Evolutionary conservation across 2,888 invertebrate genomes (phyloP).

Genomic region (Leptarthrus brevirostris): DNA sequence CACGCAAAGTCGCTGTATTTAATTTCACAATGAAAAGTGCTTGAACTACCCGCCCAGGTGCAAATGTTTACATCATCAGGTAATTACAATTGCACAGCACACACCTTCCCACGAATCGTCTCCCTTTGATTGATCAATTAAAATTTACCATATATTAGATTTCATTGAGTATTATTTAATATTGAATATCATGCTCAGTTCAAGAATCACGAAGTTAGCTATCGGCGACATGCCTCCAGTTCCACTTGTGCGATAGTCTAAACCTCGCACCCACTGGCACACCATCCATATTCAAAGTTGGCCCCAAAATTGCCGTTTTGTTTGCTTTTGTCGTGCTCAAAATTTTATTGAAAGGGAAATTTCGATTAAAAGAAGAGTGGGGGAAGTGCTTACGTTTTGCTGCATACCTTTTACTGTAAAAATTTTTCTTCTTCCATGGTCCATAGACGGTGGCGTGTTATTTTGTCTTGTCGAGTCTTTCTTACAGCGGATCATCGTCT

Average conservation of each 20-base stretch:
- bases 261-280: not conserved
- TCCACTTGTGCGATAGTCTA: too few relatives aligned
- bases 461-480: constrained; percentile 20
- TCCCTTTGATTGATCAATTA: constrained; percentile 35
- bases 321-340: constrained; percentile 2
- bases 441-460: not conserved
- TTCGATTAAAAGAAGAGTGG: not conserved
- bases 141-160: not conserved
- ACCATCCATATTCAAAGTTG: not conserved
- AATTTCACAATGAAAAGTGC: constrained; percentile 1
- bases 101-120: constrained; percentile 4
- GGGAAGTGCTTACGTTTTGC: not conserved
- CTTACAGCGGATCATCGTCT: constrained; percentile 1
- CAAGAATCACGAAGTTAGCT: not conserved
- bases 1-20: constrained; percentile 10
- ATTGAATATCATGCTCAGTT: constrained; percentile 5
- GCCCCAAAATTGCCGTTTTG: not conserved
- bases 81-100: constrained; percentile 20
- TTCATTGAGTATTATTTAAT: constrained; percentile 11
- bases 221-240: not conserved
- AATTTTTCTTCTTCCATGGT: not conserved
- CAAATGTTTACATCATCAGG: constrained; percentile 22
- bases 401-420: not conserved
- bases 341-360: constrained; percentile 19
- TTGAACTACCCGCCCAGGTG: constrained; percentile 29